Conservation (phyloP, 2,113 vertebrate species). For the Apus apus region DNA sequence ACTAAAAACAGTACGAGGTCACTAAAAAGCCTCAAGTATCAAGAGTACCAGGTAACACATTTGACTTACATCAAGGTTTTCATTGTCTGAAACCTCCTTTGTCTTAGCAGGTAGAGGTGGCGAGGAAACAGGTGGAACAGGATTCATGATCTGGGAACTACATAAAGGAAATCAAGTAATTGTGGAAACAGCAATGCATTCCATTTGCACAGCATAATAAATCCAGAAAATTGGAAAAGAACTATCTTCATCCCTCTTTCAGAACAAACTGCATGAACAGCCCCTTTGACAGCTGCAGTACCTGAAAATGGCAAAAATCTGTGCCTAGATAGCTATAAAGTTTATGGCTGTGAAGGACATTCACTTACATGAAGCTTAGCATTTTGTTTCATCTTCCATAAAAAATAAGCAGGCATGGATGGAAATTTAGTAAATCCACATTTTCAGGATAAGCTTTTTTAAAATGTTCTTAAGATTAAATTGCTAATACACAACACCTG, state of each 20-base stretch:
- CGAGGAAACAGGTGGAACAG: conserved; percentile 77
- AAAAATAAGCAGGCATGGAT: not conserved
- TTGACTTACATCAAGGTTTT: conserved; percentile 87
- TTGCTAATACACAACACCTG: conserved; percentile 7
- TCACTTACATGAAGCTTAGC: not conserved
- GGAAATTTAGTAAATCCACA: not conserved
- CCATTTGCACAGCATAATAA: not conserved
- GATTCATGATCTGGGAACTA: conserved; percentile 89
- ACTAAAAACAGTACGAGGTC: not conserved
- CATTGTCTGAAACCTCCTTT: conserved; percentile 87
- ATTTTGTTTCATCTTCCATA: not conserved
- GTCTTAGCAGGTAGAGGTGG: conserved; percentile 81
- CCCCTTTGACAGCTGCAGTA: not conserved
- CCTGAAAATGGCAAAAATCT: not conserved
- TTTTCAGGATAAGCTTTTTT: not conserved
- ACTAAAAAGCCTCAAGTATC: not conserved
- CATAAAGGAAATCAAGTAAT: not conserved
- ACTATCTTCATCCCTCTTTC: not conserved
- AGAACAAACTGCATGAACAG: not conserved
- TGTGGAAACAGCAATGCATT: not conserved
- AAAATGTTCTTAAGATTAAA: not conserved
- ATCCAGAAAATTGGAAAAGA: not conserved
- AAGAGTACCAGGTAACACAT: not conserved
- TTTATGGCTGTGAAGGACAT: not conserved
- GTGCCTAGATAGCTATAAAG: not conserved